Evolutionary conservation across 2,113 vertebrate genomes (phyloP).

Genomic region (Notiomystis cincta): DNA sequence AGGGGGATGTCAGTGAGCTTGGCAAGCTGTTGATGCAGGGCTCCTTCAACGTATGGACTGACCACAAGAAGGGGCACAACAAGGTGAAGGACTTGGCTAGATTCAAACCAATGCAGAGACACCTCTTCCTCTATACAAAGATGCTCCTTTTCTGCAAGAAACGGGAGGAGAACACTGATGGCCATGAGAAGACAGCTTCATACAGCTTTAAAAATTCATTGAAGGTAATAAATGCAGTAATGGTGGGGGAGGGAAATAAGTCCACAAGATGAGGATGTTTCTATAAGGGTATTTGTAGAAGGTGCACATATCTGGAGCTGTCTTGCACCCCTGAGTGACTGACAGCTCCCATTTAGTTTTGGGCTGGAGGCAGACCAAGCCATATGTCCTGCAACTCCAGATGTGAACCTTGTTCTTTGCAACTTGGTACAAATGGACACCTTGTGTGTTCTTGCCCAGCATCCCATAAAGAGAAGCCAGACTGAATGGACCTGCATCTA

Average conservation of each 20-base stretch:
- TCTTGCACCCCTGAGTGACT: not conserved
- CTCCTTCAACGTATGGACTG: slow-evolving; percentile 91
- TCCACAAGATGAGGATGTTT: accelerated
- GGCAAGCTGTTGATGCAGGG: slow-evolving; percentile 90
- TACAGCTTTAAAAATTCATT: slow-evolving; percentile 94
- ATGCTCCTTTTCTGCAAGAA: slow-evolving; percentile 94
- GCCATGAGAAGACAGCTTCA: slow-evolving; percentile 85
- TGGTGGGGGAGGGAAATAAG: not conserved
- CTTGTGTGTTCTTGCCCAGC: not conserved
- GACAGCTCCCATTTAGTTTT: not conserved
- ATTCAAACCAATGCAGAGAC: slow-evolving; percentile 95
- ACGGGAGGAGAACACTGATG: slow-evolving; percentile 83
- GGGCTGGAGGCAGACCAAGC: not conserved
- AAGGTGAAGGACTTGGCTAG: slow-evolving; percentile 94
- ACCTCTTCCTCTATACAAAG: slow-evolving; percentile 90
- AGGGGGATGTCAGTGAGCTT: slow-evolving; percentile 87
- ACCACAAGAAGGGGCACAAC: slow-evolving; percentile 90
- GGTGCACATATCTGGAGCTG: not conserved
- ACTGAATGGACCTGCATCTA: not conserved
- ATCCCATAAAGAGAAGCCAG: not conserved
- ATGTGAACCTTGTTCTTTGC: not conserved
- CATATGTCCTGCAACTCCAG: not conserved
- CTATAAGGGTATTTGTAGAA: not conserved
- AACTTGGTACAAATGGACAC: not conserved
- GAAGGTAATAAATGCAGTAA: slow-evolving; percentile 76